Base-by-base conservation (phyloP, 2,797 vertebrate species). In the Notolabrus celidotus region DNA sequence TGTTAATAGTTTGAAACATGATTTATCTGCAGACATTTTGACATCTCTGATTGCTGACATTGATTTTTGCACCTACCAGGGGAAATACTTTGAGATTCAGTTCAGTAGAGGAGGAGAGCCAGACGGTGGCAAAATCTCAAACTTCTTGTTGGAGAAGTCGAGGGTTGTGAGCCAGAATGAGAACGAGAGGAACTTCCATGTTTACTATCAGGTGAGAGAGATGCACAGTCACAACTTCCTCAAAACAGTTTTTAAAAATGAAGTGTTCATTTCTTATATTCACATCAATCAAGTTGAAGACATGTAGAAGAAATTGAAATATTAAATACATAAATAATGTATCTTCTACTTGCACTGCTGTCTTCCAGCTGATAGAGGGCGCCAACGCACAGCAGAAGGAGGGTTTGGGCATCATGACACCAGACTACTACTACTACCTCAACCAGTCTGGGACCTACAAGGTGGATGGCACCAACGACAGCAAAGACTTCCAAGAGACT, bases 31-130 rank as follows among this genome's bases (percentile, higher is more conserved):
- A n/a, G 20, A 31, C 7, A 0, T 25, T 45, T 60, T 50, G 10
- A 27, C 38, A 33, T 43, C 1, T 53, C 41, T 1, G 5, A 33
- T 55, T 34, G 39, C 51, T 74, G 6, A 55, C 27, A 7, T 63
- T 12, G 67, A 41, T 58, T 25, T 82, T 63, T 84, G 36, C 57
- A 2, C 63, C 25, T 46, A 29, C 67, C 89, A 99, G 97, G 97
- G 98, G 27, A 99, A 99, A 84, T 99, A 99, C 87, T 99, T 99
- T 31, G 98, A 99, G 92, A 99, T 99, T 89, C 98, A 99, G 90
- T 99, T 99, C 92, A 99, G 98, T 90, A 94, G 96, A 10, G 98
- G 97, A 0, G 98, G 98, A 0, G 97, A 99, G 62, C 98, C 98
- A 0, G 97, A 99, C 0, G 98, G 98, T 0, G 97, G 98, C 1